Evolutionary conservation across 37 sponge, comb jelly and placozoan genomes (phyloP).

Genomic region (Diacarnus erythraeanus): DNA sequence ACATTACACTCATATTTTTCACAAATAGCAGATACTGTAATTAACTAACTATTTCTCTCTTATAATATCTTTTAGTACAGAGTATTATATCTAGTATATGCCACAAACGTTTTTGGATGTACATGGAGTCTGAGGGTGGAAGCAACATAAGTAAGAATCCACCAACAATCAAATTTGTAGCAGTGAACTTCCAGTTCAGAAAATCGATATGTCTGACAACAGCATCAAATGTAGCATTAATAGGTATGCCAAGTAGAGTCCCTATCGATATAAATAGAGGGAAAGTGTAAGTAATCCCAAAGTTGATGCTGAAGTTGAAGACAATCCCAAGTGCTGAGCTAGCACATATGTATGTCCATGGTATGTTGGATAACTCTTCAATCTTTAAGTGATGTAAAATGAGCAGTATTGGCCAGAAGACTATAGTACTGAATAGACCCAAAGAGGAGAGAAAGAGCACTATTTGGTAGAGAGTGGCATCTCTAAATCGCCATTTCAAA

Average conservation of each 20-base stretch:
- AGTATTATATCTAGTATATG: too few relatives aligned
- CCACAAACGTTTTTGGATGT: constrained; percentile 16
- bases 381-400: constrained; percentile 48
- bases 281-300: constrained; percentile 92
- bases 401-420: constrained; percentile 72
- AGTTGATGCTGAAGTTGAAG: constrained; percentile 89
- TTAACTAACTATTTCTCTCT: too few relatives aligned
- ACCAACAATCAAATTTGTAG: constrained; percentile 59
- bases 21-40: too few relatives aligned
- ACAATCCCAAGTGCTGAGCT: constrained; percentile 51
- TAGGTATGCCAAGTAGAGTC: constrained; percentile 84
- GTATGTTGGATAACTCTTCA: constrained; percentile 59
- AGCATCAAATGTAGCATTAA: constrained; percentile 79
- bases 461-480: constrained; percentile 85
- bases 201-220: constrained; percentile 43
- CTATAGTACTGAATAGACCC: constrained; percentile 68
- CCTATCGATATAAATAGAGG: constrained; percentile 92
- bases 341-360: constrained; percentile 67
- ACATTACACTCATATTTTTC: too few relatives aligned
- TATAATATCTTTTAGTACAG: too few relatives aligned
- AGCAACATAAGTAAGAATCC: constrained; percentile 82
- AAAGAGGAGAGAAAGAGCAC: constrained; percentile 72
- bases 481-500: constrained; percentile 72
- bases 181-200: constrained; percentile 72
- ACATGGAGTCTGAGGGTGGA: constrained; percentile 57